Evolutionary conservation across 2,888 invertebrate genomes (phyloP), one percentile per base, ranked within the genome.

Genomic region (Arge pagana): DNA sequence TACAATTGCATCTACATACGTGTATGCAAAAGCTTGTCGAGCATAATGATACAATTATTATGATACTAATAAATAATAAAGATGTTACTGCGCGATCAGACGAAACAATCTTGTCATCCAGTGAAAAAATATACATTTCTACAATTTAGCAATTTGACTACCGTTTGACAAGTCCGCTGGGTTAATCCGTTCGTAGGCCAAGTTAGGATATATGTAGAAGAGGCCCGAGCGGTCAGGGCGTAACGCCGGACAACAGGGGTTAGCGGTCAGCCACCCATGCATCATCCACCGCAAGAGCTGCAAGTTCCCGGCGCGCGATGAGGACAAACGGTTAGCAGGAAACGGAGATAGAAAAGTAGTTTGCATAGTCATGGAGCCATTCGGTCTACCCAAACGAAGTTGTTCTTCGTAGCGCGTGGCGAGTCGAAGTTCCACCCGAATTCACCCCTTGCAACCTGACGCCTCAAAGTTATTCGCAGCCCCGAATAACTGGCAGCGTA

Each of bases 241-340:
- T 50, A 30, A 54, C 28, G 40, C 28, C 15, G 37, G 37, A 39
- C 52, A 58, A 56, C 48, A 55, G 63, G 60, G 61, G 60, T 57
- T 56, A 57, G 63, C 58, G 66, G 67, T 66, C 64, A 65, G 66
- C 67, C 67, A 60, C 63, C 61, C 66, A 63, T 66, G 65, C 64
- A 66, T 66, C 67, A 65, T 66, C 64, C 63, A 62, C 65, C 65
- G 61, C 67, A 65, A 66, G 62, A 64, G 65, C 60, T 65, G 59
- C 64, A 62, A 64, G 61, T 65, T 65, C 59, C 61, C 58, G 58
- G 59, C 54, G 58, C 45, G 31, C 48, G 39, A 21, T 31, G 49
- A 58, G 53, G 51, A 51, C 21, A 15, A 39, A 11, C 13, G 26
- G 35, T 18, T 39, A 21, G 26, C 31, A 26, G 24, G 28, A 41